Percentiles rank a stretch among this genome's conserved stretches.
Conservation (phyloP, 2,113 vertebrate genomes). For the Meriones unguiculatus region DNA sequence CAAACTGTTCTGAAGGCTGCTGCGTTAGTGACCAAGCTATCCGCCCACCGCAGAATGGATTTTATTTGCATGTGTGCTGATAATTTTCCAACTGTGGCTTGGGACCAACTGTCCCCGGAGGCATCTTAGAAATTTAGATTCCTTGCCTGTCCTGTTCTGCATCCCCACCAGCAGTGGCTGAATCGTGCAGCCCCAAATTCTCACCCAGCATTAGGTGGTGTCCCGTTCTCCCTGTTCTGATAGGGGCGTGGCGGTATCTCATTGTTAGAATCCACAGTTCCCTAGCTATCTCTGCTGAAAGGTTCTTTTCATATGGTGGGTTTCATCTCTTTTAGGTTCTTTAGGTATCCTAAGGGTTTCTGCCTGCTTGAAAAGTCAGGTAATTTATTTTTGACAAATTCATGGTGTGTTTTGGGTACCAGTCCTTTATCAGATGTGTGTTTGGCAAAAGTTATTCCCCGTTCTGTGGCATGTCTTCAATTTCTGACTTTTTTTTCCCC, state of each 20-base stretch:
- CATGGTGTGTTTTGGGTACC: conserved; percentile 1
- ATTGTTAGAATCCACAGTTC: neutral
- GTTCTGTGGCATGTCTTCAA: neutral
- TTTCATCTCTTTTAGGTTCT: neutral
- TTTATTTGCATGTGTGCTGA: neutral
- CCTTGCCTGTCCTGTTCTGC: neutral
- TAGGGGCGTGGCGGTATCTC: neutral
- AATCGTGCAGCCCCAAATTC: neutral
- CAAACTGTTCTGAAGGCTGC: neutral
- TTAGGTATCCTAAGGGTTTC: neutral
- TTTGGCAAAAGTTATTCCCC: neutral
- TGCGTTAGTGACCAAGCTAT: too few species aligned
- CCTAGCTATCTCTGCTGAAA: neutral
- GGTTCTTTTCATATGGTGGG: neutral
- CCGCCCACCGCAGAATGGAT: too few species aligned
- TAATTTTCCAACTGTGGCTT: neutral
- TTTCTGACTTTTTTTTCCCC: neutral
- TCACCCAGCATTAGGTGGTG: neutral
- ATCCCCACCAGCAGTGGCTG: neutral
- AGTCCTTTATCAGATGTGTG: neutral
- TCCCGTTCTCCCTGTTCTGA: neutral
- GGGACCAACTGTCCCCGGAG: neutral
- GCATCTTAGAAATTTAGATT: neutral
- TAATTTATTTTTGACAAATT: neutral
- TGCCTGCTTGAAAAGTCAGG: neutral